These are phyloP conservation scores for Acropternis orthonyx DNA, from an alignment of 2,797 vertebrate species.

Conservation along the genomic window DNA sequence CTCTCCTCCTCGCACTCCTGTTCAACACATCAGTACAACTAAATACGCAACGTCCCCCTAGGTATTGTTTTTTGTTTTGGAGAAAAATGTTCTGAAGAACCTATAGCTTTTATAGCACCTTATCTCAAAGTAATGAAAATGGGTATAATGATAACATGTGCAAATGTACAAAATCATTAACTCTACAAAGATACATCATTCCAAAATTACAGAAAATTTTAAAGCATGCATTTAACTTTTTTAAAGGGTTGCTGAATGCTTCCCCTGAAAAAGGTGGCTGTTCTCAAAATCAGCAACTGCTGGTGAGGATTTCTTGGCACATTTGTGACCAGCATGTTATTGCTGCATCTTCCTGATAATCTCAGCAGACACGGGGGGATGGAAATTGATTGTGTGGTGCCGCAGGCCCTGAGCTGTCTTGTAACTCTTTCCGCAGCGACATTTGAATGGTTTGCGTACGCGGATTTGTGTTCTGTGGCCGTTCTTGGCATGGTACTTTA, in stretches of 20 bases:
- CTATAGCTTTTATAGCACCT: slow-evolving; percentile 88
- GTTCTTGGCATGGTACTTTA: slow-evolving; percentile 99
- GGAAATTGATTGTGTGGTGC: slow-evolving; percentile 99
- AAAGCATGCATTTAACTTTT: slow-evolving; percentile 88
- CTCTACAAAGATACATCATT: slow-evolving; percentile 85
- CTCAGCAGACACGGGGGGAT: slow-evolving; percentile 92
- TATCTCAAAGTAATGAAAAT: slow-evolving; percentile 88
- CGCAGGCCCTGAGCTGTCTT: slow-evolving; percentile 99
- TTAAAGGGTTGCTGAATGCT: slow-evolving; percentile 80
- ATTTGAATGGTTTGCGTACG: slow-evolving; percentile 97
- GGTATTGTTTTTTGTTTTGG: slow-evolving; percentile 17
- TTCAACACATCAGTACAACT: slow-evolving; percentile 54
- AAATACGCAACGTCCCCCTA: slow-evolving; percentile 53
- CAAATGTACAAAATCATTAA: slow-evolving; percentile 97
- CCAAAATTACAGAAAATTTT: slow-evolving; percentile 86
- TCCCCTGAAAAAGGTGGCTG: slow-evolving; percentile 83
- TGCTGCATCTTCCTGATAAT: slow-evolving; percentile 97
- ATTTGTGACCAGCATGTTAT: slow-evolving; percentile 83
- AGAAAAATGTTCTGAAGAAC: slow-evolving; percentile 77
- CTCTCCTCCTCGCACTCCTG: slow-evolving; percentile 43
- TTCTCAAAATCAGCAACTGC: slow-evolving; percentile 85
- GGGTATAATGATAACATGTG: slow-evolving; percentile 88
- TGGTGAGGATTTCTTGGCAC: slow-evolving; percentile 87
- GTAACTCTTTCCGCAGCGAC: slow-evolving; percentile 99
- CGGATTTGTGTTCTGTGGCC: slow-evolving; percentile 98